These are phyloP conservation scores for Azemiops feae DNA, from an alignment of 2,113 vertebrate genomes.

Conservation along the genomic window DNA sequence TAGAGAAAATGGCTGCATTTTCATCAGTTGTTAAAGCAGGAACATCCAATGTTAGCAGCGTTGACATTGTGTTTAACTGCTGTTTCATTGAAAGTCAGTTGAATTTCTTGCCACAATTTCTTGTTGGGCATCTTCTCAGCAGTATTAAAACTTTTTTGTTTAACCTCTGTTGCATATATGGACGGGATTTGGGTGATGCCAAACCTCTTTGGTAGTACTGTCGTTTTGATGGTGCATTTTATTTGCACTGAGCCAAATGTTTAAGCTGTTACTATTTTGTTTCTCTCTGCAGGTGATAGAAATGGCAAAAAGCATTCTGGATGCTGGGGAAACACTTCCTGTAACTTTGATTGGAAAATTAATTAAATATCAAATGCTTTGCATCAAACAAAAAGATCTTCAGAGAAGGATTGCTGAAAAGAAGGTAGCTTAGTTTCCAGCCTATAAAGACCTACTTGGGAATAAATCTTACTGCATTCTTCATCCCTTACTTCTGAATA, in stretches of 20 bases:
- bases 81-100: neutral
- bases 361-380: constrained; percentile 87
- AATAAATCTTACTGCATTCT: neutral
- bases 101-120: neutral
- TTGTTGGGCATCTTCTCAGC: neutral
- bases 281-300: constrained; percentile 73
- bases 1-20: too few relatives aligned
- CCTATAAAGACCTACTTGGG: neutral
- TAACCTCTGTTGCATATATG: neutral
- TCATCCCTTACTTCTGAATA: neutral
- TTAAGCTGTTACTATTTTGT: constrained; percentile 9
- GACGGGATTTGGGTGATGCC: neutral
- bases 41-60: too few relatives aligned
- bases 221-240: neutral
- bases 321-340: constrained; percentile 77
- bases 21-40: too few relatives aligned
- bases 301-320: constrained; percentile 75
- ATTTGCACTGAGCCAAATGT: neutral
- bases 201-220: neutral
- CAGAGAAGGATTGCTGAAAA: constrained; percentile 72
- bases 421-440: constrained; percentile 63
- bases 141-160: neutral
- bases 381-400: constrained; percentile 77
- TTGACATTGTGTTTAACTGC: neutral
- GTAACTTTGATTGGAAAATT: constrained; percentile 83